phyloP scores from a whole-genome alignment of 2,113 vertebrate genomes.

The Syngnathus scovelli region DNA sequence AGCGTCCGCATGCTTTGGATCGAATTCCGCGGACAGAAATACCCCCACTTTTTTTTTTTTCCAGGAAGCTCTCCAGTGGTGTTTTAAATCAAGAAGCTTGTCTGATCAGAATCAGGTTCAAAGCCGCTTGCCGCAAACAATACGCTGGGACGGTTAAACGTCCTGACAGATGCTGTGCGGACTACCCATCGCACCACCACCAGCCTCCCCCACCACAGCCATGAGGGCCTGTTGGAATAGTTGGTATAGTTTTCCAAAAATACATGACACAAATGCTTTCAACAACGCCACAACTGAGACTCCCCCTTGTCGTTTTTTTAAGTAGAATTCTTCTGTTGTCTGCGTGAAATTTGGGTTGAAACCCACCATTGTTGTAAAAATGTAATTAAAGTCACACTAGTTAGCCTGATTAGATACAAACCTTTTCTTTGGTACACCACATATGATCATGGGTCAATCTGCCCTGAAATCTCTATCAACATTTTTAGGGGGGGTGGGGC shows the following conservation, averaged over 20 bases:
- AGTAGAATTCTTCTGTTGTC: not conserved
- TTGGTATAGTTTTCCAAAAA: constrained; percentile 62
- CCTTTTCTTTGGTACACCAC: not conserved
- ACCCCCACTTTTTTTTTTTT: constrained; percentile 28
- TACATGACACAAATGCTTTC: constrained; percentile 48
- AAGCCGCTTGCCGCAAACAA: constrained; percentile 38
- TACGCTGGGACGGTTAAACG: constrained; percentile 14
- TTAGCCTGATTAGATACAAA: not conserved
- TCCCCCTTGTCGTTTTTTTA: not conserved
- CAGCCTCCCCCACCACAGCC: constrained; percentile 6
- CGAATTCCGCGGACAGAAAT: constrained; percentile 42
- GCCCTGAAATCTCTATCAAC: too few relatives aligned
- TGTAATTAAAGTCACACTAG: not conserved
- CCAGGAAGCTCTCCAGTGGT: constrained; percentile 40
- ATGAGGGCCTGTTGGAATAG: constrained; percentile 53
- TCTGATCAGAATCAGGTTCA: constrained; percentile 44
- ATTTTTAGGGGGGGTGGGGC: too few relatives aligned
- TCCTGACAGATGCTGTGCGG: constrained; percentile 35
- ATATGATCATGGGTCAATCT: too few relatives aligned
- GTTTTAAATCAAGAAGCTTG: constrained; percentile 53
- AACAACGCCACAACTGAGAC: constrained; percentile 51
- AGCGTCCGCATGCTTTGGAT: constrained; percentile 38
- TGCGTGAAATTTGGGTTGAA: not conserved
- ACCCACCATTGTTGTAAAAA: not conserved
- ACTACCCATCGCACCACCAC: not conserved